Evolutionary conservation across 2,888 invertebrate species (phyloP).

Genomic region (Scelioninae gen. 1): DNA sequence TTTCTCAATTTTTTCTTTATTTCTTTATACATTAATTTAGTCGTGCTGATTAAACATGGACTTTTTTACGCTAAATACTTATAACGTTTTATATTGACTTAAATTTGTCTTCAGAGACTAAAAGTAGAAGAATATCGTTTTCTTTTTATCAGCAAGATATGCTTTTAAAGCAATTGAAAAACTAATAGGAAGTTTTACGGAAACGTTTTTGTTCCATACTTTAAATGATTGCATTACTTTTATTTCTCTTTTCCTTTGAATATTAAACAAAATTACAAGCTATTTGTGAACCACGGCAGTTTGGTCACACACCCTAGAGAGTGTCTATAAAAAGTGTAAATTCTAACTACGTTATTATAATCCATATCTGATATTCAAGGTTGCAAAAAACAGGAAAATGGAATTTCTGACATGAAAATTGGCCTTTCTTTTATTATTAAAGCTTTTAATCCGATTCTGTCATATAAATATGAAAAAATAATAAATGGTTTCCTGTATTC

Average conservation of each 20-base stretch:
- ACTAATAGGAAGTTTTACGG: slow-evolving; percentile 39
- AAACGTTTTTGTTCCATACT: slow-evolving; percentile 34
- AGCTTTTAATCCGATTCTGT: no score
- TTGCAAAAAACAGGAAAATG: no score
- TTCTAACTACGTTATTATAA: slow-evolving; percentile 13
- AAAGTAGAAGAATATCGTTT: slow-evolving; percentile 18
- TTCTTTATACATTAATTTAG: no score
- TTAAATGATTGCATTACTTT: slow-evolving; percentile 33
- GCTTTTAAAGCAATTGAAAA: slow-evolving; percentile 62
- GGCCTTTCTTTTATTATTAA: no score
- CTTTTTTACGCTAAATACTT: slow-evolving; percentile 7
- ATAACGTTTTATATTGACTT: slow-evolving; percentile 9
- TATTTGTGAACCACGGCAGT: slow-evolving; percentile 8
- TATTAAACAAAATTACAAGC: slow-evolving; percentile 49
- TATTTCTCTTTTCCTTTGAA: slow-evolving; percentile 17
- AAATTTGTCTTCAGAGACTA: slow-evolving; percentile 32
- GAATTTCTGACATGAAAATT: no score
- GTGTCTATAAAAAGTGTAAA: slow-evolving; percentile 3
- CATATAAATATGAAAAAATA: no score
- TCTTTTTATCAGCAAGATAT: slow-evolving; percentile 41
- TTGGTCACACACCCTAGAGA: slow-evolving; percentile 7
- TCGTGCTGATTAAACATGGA: slow-evolving; percentile 10
- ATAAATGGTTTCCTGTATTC: no score
- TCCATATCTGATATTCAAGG: no score
- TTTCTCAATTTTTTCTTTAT: no score